Base-by-base conservation (phyloP, 2,888 invertebrate genomes). In the Muscina levida region DNA sequence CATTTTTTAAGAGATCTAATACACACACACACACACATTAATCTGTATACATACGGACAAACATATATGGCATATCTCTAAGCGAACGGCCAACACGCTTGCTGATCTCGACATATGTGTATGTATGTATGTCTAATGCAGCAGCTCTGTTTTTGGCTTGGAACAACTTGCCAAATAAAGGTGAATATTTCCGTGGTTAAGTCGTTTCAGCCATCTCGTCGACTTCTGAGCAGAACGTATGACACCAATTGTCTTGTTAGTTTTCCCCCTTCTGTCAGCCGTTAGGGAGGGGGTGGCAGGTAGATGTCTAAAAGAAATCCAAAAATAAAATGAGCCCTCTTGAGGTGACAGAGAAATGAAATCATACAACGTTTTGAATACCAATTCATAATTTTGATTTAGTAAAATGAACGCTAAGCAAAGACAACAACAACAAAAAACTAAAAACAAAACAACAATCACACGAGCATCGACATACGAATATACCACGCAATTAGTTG, bases 161-260 rank as follows among this genome's bases (percentile, higher is more conserved):
- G 46, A 74, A 71, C 73, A 62, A 77, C 57, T 26, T 77, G 66
- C 71, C 80, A 73, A 77, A 77, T 74, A 51, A 57, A 76, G 67
- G 51, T 22, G 39, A 75, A 72, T 76, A 62, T 76, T 76, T 76
- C 72, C 76, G 76, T 73, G 46, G 73, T 57, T 77, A 76, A 73
- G 70, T 24, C 48, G 68, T 56, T 80, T 76, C 24, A 67, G 51
- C 53, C 24, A 24, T 24, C 24, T 53, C 2, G 53, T 53, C 8
- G 10, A 13, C 37, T 57, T 57, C 31, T 57, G 37, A 46, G 15
- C 46, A 46, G 44, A 65, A 65, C 26, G 44, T 59, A 62, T 75
- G 74, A 59, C 66, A 71, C 66, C 70, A 42, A 39, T 62, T 46
- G 22, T 73, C 26, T 26, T 31, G 31, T 48, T 48, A 48, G 19